Conservation (phyloP, 2,888 invertebrate genomes). For the Cordilura impudica region DNA sequence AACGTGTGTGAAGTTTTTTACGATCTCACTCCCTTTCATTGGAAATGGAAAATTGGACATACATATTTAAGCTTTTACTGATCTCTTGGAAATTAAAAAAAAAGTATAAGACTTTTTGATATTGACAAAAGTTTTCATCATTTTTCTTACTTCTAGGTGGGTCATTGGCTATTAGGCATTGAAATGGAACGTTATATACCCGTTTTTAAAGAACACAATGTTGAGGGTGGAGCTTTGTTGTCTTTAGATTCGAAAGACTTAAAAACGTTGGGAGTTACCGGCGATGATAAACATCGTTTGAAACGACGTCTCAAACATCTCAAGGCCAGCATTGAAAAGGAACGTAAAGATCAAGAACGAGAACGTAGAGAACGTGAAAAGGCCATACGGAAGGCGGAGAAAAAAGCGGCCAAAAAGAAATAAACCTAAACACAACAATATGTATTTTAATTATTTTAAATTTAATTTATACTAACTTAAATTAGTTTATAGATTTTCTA, state of each 20-base stretch:
- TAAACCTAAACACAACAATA: slow-evolving; percentile 67
- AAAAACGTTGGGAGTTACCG: slow-evolving; percentile 88
- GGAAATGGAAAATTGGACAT: no score
- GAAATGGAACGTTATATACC: slow-evolving; percentile 92
- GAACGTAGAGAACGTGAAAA: slow-evolving; percentile 90
- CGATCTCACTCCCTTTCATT: no score
- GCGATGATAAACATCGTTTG: slow-evolving; percentile 89
- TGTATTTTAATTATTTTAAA: slow-evolving; percentile 53
- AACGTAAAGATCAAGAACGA: slow-evolving; percentile 88
- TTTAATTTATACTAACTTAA: slow-evolving; percentile 50
- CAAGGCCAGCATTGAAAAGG: slow-evolving; percentile 85
- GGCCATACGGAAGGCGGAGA: slow-evolving; percentile 91
- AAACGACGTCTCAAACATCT: slow-evolving; percentile 92
- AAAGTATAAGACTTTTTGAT: no score
- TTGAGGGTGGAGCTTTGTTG: slow-evolving; percentile 91
- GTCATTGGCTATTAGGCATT: slow-evolving; percentile 91
- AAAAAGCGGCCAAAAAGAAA: slow-evolving; percentile 85
- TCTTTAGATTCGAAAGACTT: slow-evolving; percentile 94
- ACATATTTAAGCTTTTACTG: no score
- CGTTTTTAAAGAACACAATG: slow-evolving; percentile 91
- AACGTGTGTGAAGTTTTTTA: no score
- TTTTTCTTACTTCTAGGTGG: slow-evolving; percentile 82
- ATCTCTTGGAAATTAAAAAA: no score
- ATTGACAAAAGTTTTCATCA: neutral
- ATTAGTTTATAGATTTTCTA: slow-evolving; percentile 45